Percentiles rank a stretch among this genome's conserved stretches.
phyloP scores from a whole-genome alignment of 2,113 vertebrate genomes.

The Nyctibius bracteatus region DNA sequence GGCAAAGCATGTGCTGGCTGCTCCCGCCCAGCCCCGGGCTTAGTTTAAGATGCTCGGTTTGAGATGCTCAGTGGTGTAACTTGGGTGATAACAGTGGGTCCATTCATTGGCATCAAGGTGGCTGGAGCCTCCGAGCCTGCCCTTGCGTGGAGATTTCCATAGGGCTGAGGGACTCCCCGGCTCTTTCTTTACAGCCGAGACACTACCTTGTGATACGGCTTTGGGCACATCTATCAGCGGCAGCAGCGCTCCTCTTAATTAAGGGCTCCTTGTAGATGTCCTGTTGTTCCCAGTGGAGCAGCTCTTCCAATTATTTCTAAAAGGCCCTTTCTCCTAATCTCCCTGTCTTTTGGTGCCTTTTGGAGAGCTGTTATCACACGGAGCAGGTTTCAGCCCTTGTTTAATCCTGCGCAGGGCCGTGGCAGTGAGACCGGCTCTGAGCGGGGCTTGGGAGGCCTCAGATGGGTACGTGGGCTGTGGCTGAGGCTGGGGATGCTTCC shows the following conservation, averaged over 20 bases:
- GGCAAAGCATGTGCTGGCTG: neutral
- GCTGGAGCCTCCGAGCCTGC: neutral
- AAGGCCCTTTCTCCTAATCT: neutral
- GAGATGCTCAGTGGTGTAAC: neutral
- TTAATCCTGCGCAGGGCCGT: neutral
- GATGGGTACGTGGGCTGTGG: neutral
- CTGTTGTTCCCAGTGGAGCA: constrained; percentile 24
- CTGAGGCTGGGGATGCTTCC: neutral
- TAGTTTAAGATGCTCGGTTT: neutral
- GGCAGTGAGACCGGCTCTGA: neutral
- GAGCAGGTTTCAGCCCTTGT: neutral
- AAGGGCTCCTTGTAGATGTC: neutral
- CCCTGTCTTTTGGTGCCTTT: neutral
- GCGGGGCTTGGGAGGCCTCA: neutral
- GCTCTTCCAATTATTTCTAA: constrained; percentile 55
- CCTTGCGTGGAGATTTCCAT: neutral
- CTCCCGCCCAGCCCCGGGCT: neutral
- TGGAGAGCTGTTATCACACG: neutral
- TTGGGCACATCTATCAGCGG: neutral
- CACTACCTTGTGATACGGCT: constrained; percentile 3
- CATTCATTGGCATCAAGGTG: neutral
- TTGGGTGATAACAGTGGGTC: neutral
- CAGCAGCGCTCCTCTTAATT: constrained; percentile 23
- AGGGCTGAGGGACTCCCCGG: neutral
- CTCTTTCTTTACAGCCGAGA: neutral